Base-by-base conservation (phyloP, 2,113 vertebrate species). In the Climacteris rufus region DNA sequence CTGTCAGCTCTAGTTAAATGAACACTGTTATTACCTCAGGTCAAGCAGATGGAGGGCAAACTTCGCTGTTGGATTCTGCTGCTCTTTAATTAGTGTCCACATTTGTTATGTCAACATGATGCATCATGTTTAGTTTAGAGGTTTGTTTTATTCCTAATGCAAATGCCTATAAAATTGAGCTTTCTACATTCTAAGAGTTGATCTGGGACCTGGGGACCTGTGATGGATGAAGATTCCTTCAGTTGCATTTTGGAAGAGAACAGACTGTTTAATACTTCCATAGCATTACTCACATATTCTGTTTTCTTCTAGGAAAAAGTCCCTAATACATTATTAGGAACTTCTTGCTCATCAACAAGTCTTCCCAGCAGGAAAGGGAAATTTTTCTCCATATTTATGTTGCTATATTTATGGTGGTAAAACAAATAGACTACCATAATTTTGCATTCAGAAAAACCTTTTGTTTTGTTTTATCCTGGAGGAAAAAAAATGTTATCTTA, bases 11-110 rank as follows among this genome's bases (percentile, higher is more conserved):
- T 90, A 95, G 98, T 98, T 98, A 98, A 98, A 93, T 7, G 81
- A 97, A 97, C 96, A 89, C 95, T 97, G 97, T 98, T 97, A 98
- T 98, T 98, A 98, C 98, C 98, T 98, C 97, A 97, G 98, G 98
- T 98, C 98, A 98, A 97, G 98, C 98, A 98, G 98, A 98, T 98
- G 98, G 97, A 98, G 97, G 98, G 97, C 97, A 98, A 98, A 98
- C 96, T 97, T 97, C 98, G 97, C 97, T 98, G 98, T 95, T 97
- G 97, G 96, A 97, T 98, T 98, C 97, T 98, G 93, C 97, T 97
- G 96, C 97, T 98, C 96, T 98, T 98, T 98, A 98, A 98, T 98
- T 98, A 98, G 98, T 95, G 98, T 98, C 98, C 97, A 98, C 97
- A 98, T 98, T 98, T 98, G 95, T 98, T 98, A 98, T 98, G 98